These are phyloP conservation scores for Oxystoma pomonae DNA, from an alignment of 2,888 invertebrate genomes.

Conservation along the genomic window DNA sequence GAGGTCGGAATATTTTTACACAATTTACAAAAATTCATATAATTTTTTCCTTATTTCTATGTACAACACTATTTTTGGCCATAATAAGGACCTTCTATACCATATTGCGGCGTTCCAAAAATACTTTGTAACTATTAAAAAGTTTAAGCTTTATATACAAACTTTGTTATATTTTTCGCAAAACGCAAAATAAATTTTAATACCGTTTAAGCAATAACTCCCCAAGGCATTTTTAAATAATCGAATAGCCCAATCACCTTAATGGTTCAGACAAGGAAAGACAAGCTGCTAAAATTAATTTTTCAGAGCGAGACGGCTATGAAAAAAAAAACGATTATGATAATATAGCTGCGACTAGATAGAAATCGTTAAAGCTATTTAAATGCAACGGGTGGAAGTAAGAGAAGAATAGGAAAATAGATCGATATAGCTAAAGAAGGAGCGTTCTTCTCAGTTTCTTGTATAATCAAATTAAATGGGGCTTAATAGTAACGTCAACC, in stretches of 20 bases:
- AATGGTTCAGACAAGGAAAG: neutral
- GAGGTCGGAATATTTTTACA: no score
- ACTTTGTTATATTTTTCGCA: no score
- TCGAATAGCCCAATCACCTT: neutral
- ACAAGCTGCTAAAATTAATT: neutral
- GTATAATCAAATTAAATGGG: neutral
- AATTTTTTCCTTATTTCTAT: no score
- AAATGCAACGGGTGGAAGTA: neutral
- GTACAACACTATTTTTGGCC: no score
- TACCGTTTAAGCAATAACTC: neutral
- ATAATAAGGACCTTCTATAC: no score
- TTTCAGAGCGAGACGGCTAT: neutral
- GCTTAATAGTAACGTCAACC: neutral
- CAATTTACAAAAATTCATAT: no score
- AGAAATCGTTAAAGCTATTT: neutral
- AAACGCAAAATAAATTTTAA: neutral
- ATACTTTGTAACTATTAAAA: no score
- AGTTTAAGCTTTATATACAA: no score
- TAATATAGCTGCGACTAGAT: no score
- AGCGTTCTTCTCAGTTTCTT: neutral
- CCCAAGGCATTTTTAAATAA: neutral
- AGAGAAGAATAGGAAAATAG: neutral
- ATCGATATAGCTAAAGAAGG: neutral
- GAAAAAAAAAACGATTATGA: neutral
- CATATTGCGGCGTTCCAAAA: no score